Evolutionary conservation across 2,797 vertebrate genomes (phyloP), one percentile per base, ranked within the genome.

Genomic region (Carduelis carduelis): DNA sequence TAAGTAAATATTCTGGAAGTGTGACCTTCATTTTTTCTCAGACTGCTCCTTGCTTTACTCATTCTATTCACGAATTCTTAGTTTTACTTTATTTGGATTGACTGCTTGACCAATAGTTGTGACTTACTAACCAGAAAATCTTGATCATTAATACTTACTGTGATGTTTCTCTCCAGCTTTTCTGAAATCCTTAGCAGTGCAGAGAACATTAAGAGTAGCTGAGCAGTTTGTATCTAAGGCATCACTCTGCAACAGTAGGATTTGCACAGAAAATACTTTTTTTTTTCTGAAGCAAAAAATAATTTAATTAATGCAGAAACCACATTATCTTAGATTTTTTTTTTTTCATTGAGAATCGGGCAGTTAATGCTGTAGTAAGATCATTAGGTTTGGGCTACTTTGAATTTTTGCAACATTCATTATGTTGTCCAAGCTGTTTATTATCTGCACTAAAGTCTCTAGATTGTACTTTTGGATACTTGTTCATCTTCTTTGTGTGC

Each of bases 71-170:
- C n/a, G 89, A 92, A 90, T 66, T 78, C 59, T 35, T 69, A 55
- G 22, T 69, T 92, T 80, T 77, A 55, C 34, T 95, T 96, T 83
- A 69, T 96, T 96, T 96, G 47, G 79, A 71, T 92, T 83, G 91
- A 53, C 61, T 82, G 66, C 74, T 97, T 97, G 88, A 95, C 87
- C 95, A 74, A 46, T 55, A 90, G 85, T 35, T 92, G 83, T 96
- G 75, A 96, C 83, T 89, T 90, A 80, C 71, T 95, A 96, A 97
- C 89, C 95, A 77, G 83, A 96, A 97, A 97, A 69, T 64, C 87
- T 97, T 96, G 88, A 94, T 97, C 22, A 21, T 91, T 96, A 95
- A 93, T 89, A 83, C 93, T 84, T 92, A 68, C 69, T 89, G 87
- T 96, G 80, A 96, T 83, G 46, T 65, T 87, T 91, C 77, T 89